Evolutionary conservation across 2,113 vertebrate species (phyloP), one percentile per base, ranked within the genome.

Genomic region (Glaucidium brasilianum): DNA sequence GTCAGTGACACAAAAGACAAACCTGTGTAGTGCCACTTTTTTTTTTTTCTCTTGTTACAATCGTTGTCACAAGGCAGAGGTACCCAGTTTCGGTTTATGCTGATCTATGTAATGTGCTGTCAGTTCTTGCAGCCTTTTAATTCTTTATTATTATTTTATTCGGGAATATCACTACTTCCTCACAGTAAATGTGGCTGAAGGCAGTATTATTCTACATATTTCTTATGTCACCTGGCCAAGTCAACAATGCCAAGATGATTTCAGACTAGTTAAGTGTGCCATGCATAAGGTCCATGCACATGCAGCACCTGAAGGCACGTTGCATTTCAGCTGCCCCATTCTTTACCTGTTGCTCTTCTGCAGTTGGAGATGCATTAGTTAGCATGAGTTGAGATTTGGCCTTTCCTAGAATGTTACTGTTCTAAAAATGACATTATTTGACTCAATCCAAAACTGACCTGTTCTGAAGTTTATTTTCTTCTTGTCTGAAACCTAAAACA

Each of bases 291-390:
- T 7, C 56, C 15, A 13, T 3, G n/a, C 11, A 27, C 23, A 20
- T 3, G 14, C 27, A 79, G n/a, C 11, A 43, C 18, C 29, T 49
- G n/a, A 62, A 75, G 32, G 20, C 34, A 59, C 0, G 0, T 4
- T 12, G 32, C 0, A 2, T 55, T 77, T 72, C 23, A 67, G 26
- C 10, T 50, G n/a, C 27, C 30, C 53, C 20, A 5, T 45, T 89
- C 32, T 47, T 52, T 32, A n/a, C 3, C 18, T 25, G 4, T 29
- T 91, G 9, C 4, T 43, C 6, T 41, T 73, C 66, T 59, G 27
- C 47, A 67, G 11, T 0, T 75, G 13, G 39, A 64, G 26, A 15
- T 79, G 7, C 21, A n/a, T 58, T 82, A 30, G 2, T 64, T 27
- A 41, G 5, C 12, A 58, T 9, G 11, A 52, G 34, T 45, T 41